These are phyloP conservation scores for Dysdera silvatica DNA, from an alignment of 1,140 invertebrate species.

Conservation along the genomic window DNA sequence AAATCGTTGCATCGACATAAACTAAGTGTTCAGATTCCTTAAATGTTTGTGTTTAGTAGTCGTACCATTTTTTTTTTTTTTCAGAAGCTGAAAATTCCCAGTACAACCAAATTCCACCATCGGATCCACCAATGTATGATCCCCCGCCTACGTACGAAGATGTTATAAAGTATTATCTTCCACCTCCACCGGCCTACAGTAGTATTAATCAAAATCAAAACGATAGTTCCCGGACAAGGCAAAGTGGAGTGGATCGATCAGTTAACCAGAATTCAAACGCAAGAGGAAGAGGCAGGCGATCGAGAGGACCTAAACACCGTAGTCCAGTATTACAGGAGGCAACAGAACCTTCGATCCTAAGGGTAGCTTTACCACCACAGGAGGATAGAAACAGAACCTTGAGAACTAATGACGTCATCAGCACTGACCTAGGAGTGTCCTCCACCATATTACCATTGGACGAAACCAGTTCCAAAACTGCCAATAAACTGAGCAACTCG, in stretches of 20 bases:
- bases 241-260: conserved; percentile 13
- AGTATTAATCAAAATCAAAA: conserved; percentile 9
- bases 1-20: too few species aligned
- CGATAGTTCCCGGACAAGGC: not conserved
- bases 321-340: not conserved
- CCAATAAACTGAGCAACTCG: too few species aligned
- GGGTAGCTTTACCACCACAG: conserved; percentile 13
- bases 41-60: too few species aligned
- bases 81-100: conserved; percentile 20
- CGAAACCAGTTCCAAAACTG: too few species aligned
- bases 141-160: conserved; percentile 33
- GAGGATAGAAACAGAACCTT: too few species aligned
- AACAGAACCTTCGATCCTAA: conserved; percentile 4
- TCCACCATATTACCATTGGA: not conserved
- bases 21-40: too few species aligned
- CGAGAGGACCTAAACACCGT: not conserved
- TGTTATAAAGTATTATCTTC: conserved; percentile 29
- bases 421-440: not conserved
- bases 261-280: conserved; percentile 18
- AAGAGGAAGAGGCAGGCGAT: conserved; percentile 3
- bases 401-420: too few species aligned
- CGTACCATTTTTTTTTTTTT: conserved; percentile 2
- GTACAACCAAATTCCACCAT: not conserved
- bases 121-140: conserved; percentile 26
- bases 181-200: conserved; percentile 30